Percentiles rank a stretch among this genome's conserved stretches.
Conservation (phyloP, 2,797 vertebrate species). For the Brachyalestes nurse region DNA sequence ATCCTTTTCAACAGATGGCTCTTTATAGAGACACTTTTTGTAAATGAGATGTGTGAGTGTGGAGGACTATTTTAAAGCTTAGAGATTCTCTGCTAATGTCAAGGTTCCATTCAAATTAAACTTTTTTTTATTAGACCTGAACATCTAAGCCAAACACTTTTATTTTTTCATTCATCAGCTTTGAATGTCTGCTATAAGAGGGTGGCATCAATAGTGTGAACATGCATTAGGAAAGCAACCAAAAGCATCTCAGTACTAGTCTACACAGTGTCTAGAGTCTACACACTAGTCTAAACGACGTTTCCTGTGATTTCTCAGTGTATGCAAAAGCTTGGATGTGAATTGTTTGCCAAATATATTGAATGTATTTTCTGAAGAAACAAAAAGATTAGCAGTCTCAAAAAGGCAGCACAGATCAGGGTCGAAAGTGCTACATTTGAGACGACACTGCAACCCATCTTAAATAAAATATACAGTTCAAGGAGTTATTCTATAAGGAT, state of each 20-base stretch:
- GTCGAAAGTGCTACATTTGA: slow-evolving; percentile 13
- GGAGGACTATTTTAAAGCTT: background rate
- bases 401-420: background rate
- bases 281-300: too few species aligned
- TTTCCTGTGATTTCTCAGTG: background rate
- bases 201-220: background rate
- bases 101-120: background rate
- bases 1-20: background rate
- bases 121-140: background rate
- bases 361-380: slow-evolving; percentile 17
- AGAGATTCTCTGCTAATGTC: background rate
- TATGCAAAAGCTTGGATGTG: background rate
- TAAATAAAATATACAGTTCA: slow-evolving; percentile 22
- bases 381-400: slow-evolving; percentile 10
- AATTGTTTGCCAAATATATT: slow-evolving; percentile 14
- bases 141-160: background rate
- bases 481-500: slow-evolving; percentile 18
- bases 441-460: slow-evolving; percentile 36
- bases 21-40: background rate
- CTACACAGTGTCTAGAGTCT: background rate
- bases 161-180: background rate
- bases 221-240: background rate
- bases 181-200: background rate
- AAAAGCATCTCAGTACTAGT: background rate
- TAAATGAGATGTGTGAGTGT: background rate